These are phyloP conservation scores for Glossophaga mutica DNA, from an alignment of 2,797 vertebrate species.

Conservation along the genomic window DNA sequence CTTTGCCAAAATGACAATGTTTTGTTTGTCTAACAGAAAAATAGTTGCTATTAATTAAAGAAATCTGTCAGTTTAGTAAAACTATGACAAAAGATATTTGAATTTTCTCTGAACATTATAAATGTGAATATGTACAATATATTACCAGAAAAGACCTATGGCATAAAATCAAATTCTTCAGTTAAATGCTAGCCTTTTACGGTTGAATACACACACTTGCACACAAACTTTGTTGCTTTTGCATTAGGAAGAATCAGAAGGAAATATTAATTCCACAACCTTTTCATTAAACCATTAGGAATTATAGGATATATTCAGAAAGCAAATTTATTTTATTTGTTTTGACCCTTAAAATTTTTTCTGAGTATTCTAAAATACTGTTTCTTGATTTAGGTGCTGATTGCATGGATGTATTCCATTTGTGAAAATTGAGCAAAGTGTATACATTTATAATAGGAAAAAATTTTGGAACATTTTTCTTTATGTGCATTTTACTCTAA, in stretches of 20 bases:
- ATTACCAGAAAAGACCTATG: background rate
- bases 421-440: background rate
- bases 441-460: background rate
- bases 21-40: background rate
- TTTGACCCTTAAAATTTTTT: conserved; percentile 1
- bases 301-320: background rate
- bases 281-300: background rate
- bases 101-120: background rate
- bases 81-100: background rate
- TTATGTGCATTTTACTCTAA: background rate
- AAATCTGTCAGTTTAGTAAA: background rate
- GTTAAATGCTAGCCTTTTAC: background rate
- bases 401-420: background rate
- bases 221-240: background rate
- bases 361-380: background rate
- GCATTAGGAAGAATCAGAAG: background rate
- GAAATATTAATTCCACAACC: background rate
- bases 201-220: background rate
- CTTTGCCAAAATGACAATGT: background rate
- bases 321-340: background rate
- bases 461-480: background rate
- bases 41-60: background rate
- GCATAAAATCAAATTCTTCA: background rate
- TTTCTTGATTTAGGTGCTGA: background rate
- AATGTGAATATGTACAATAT: background rate